Evolutionary conservation across 2,888 invertebrate species (phyloP), one percentile per base, ranked within the genome.

Genomic region (Ephialtes manifestator): DNA sequence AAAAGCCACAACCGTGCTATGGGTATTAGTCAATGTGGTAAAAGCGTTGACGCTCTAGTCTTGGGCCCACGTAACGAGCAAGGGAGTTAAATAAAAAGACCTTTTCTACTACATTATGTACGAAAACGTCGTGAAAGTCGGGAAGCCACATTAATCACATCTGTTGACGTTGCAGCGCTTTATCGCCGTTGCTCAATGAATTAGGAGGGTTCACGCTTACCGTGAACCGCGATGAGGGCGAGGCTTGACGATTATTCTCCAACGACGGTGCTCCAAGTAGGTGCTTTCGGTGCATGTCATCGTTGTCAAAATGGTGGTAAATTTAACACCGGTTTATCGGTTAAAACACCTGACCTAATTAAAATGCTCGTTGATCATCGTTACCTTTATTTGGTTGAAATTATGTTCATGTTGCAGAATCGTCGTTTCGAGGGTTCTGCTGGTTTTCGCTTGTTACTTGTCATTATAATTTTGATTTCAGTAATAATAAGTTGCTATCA

Each of bases 111-210:
- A 70, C 55, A 70, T 65, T 77, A 46, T 72, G 46, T 78, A 39
- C 35, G 55, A 55, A 75, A 63, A 68, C 35, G 20, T 78, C 46
- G 68, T 48, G 51, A 51, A 83, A 72, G 68, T 78, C 39, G 55
- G 31, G 31, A 18, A 74, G 43, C 20, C 72, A 51, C 48, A 68
- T 83, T 74, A 83, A 82, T 82, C 76, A 39, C 65, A 77, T 65
- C 63, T 67, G 63, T 82, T 65, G 53, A 76, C 70, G 75, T 15
- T 20, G 20, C 51, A 28, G 55, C 46, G 35, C 51, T 63, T 81
- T 60, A 76, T 76, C 81, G 48, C 39, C 24, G 39, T 70, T 53
- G 58, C 24, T 48, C 51, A 31, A 43, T 80, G 53, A 70, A 75
- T 75, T 68, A 81, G 68, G 53, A 20, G 75, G 58, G n/a, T 24